Conservation (phyloP, 1,140 invertebrate species). For the Temnothorax curvispinosus region DNA sequence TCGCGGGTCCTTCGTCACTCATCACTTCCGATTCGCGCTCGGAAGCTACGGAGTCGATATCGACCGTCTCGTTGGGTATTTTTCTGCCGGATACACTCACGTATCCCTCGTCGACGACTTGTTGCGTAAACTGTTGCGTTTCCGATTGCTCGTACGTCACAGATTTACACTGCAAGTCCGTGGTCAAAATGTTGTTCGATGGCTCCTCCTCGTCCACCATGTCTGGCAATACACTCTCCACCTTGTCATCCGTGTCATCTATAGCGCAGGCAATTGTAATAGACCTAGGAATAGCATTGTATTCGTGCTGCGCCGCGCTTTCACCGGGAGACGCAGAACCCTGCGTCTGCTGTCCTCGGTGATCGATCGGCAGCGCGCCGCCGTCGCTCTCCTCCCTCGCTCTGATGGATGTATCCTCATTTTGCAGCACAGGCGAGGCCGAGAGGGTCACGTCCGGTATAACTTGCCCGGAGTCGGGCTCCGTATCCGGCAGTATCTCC, state of each 20-base stretch:
- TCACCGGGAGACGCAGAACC: slow-evolving; percentile 46
- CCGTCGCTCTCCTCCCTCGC: slow-evolving; percentile 36
- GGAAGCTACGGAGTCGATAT: slow-evolving; percentile 10
- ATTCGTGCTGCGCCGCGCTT: slow-evolving; percentile 65
- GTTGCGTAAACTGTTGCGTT: slow-evolving; percentile 58
- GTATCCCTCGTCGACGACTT: slow-evolving; percentile 40
- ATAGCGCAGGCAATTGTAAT: slow-evolving; percentile 66
- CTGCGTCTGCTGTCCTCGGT: slow-evolving; percentile 73
- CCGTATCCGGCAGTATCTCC: slow-evolving; percentile 72
- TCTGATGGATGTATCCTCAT: slow-evolving; percentile 45
- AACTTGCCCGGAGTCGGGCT: slow-evolving; percentile 73
- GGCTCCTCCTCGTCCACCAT: slow-evolving; percentile 75
- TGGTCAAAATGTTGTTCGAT: slow-evolving; percentile 2
- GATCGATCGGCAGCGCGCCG: slow-evolving; percentile 67
- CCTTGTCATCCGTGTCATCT: slow-evolving; percentile 68
- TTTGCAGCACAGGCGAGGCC: slow-evolving; percentile 49
- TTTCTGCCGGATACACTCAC: slow-evolving; percentile 56
- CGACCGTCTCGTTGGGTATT: neutral
- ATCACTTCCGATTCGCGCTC: slow-evolving; percentile 51
- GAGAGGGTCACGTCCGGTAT: slow-evolving; percentile 77
- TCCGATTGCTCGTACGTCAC: slow-evolving; percentile 67
- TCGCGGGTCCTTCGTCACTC: slow-evolving; percentile 43
- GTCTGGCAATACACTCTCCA: slow-evolving; percentile 77
- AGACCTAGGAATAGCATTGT: slow-evolving; percentile 64
- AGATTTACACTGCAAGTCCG: slow-evolving; percentile 58